Conservation (phyloP, 2,113 vertebrate species). For the Toxotes chatareus region DNA sequence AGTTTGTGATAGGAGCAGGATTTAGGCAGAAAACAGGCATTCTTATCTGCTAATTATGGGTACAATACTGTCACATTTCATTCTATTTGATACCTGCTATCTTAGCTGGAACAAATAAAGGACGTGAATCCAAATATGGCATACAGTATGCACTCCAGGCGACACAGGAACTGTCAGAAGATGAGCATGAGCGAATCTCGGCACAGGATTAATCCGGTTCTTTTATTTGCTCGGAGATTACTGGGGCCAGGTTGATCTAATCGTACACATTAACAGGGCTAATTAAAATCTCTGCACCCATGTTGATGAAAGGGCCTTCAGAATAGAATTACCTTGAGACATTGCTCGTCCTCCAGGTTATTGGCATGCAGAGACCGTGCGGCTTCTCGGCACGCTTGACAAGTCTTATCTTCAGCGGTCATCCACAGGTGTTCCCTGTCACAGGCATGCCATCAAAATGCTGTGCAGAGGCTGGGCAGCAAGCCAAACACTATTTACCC, state of each 20-base stretch:
- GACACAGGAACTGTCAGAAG: conserved; percentile 11
- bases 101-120: conserved; percentile 49
- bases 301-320: conserved; percentile 41
- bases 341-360: conserved; percentile 38
- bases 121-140: conserved; percentile 35
- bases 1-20: background rate
- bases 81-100: conserved; percentile 39
- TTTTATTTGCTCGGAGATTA: conserved; percentile 54
- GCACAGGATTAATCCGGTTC: conserved; percentile 18
- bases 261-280: conserved; percentile 64
- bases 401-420: conserved; percentile 76
- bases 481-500: conserved; percentile 70
- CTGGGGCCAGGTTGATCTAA: conserved; percentile 60
- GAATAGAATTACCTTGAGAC: conserved; percentile 48
- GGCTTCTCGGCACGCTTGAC: conserved; percentile 61
- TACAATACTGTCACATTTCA: conserved; percentile 30
- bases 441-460: conserved; percentile 73
- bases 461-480: conserved; percentile 48
- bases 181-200: background rate
- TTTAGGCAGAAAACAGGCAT: conserved; percentile 5
- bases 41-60: conserved; percentile 39
- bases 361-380: conserved; percentile 66
- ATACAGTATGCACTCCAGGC: conserved; percentile 3
- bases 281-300: conserved; percentile 63
- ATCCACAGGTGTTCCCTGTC: conserved; percentile 80